phyloP scores from a whole-genome alignment of 1,140 invertebrate genomes.

The Cylas formicarius region DNA sequence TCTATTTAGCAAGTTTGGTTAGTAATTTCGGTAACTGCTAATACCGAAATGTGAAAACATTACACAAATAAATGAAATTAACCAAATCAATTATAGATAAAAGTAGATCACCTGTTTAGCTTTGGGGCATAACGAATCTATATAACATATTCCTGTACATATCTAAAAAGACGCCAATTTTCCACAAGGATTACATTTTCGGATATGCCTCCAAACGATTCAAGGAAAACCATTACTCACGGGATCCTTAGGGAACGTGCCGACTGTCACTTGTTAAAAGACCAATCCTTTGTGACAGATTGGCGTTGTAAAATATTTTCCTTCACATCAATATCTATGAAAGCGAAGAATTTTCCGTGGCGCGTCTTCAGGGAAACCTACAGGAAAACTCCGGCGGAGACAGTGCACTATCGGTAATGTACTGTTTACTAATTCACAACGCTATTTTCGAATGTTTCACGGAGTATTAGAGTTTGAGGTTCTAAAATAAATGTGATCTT shows the following conservation, averaged over 20 bases:
- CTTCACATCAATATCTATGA: slow-evolving; percentile 24
- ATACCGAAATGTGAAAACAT: too few species aligned
- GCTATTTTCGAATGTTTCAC: background rate
- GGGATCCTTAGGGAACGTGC: slow-evolving; percentile 23
- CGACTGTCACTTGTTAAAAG: slow-evolving; percentile 34
- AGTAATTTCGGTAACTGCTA: too few species aligned
- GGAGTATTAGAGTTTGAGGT: too few species aligned
- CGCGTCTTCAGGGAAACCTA: slow-evolving; percentile 15
- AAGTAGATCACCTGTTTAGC: too few species aligned
- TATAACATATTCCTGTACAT: too few species aligned
- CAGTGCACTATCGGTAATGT: slow-evolving; percentile 27
- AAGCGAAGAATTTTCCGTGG: slow-evolving; percentile 17
- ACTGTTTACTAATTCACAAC: slow-evolving; percentile 27
- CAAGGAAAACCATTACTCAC: slow-evolving; percentile 35
- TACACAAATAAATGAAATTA: too few species aligned
- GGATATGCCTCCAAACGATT: slow-evolving; percentile 11
- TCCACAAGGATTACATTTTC: slow-evolving; percentile 15
- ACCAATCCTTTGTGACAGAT: slow-evolving; percentile 35
- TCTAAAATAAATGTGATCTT: too few species aligned
- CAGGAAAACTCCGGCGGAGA: slow-evolving; percentile 23
- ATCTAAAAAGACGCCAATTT: too few species aligned
- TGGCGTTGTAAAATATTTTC: slow-evolving; percentile 32
- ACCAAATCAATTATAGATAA: too few species aligned
- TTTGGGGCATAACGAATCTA: too few species aligned
- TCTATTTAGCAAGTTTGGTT: too few species aligned